phyloP scores from a whole-genome alignment of 1,140 invertebrate species.

The Vollenhovia emeryi region DNA sequence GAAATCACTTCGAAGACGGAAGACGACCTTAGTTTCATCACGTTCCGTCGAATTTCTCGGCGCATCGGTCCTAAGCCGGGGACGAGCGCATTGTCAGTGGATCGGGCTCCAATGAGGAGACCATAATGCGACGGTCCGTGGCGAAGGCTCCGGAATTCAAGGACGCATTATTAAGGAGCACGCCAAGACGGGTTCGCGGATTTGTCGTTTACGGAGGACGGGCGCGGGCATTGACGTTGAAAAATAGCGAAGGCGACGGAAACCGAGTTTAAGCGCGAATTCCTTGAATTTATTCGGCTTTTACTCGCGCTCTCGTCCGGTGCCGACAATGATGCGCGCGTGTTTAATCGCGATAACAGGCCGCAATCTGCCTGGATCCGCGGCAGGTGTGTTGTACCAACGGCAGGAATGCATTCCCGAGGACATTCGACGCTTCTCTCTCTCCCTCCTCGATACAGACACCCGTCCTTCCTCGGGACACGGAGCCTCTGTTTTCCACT shows the following conservation, averaged over 20 bases:
- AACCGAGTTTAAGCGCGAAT: conserved; percentile 2
- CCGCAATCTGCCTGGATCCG: neutral
- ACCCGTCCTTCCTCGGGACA: neutral
- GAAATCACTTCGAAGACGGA: neutral
- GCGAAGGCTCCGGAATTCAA: conserved; percentile 66
- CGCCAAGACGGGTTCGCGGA: conserved; percentile 61
- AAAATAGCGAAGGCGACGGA: conserved; percentile 63
- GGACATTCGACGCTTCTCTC: neutral
- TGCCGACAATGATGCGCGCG: neutral
- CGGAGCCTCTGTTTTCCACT: neutral
- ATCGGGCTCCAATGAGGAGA: conserved; percentile 60
- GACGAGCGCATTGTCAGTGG: conserved; percentile 8
- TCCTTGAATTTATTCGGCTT: neutral
- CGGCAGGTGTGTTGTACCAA: conserved; percentile 30
- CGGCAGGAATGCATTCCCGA: conserved; percentile 15
- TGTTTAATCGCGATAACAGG: conserved; percentile 31
- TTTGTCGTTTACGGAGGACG: conserved; percentile 48
- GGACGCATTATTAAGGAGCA: conserved; percentile 66
- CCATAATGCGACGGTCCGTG: conserved; percentile 49
- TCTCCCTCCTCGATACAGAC: neutral
- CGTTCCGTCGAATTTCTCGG: neutral
- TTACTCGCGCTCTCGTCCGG: neutral
- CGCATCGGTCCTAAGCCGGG: neutral
- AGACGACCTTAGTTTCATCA: neutral
- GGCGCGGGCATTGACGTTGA: neutral